These are phyloP conservation scores for Ypsolopha sequella DNA, from an alignment of 2,888 invertebrate species.

Conservation along the genomic window DNA sequence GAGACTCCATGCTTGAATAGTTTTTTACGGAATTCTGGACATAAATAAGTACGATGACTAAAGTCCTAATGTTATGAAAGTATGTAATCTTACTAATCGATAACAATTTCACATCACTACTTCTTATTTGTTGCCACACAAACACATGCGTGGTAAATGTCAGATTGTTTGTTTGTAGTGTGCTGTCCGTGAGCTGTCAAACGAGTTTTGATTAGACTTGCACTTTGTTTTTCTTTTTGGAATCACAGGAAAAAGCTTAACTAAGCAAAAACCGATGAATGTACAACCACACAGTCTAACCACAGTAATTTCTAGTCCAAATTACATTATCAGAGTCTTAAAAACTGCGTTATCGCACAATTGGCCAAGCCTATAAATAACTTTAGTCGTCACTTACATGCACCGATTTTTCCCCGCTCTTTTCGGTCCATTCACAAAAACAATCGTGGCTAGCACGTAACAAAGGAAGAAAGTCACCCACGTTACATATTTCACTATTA, in stretches of 20 bases:
- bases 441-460: conserved; percentile 22
- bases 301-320: conserved; percentile 20
- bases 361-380: conserved; percentile 57
- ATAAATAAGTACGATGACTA: conserved; percentile 10
- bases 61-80: too few species aligned
- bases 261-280: too few species aligned
- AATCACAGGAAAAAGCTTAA: background rate
- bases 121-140: conserved; percentile 9
- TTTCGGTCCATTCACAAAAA: conserved; percentile 39
- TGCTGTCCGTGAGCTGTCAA: conserved; percentile 55
- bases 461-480: conserved; percentile 24
- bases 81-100: conserved; percentile 64
- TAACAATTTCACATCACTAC: conserved; percentile 63
- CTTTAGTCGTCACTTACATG: conserved; percentile 39
- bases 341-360: conserved; percentile 40
- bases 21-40: background rate
- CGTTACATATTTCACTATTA: conserved; percentile 21
- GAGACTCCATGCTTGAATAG: background rate
- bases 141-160: conserved; percentile 40
- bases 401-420: conserved; percentile 57
- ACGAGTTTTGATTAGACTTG: conserved; percentile 50
- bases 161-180: conserved; percentile 22
- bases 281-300: background rate
- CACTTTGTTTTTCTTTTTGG: conserved; percentile 8
- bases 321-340: conserved; percentile 17